Conservation (phyloP, 2,888 invertebrate species). For the Gastracanthus pulcherrimus region DNA sequence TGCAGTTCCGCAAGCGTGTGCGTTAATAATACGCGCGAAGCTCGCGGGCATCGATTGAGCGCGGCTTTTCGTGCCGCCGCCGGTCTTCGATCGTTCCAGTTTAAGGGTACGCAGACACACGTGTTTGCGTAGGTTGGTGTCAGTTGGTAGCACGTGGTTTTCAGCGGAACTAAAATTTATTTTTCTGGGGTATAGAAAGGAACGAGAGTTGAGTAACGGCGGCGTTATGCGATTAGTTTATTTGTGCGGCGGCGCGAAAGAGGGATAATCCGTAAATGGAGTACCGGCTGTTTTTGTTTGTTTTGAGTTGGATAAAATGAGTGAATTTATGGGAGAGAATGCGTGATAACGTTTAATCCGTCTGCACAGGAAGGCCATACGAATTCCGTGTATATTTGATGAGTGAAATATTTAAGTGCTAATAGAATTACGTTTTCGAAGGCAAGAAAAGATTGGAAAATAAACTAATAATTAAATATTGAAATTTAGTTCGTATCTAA, state of each 20-base stretch:
- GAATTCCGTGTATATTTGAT: too few species aligned
- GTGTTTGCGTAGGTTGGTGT: not conserved
- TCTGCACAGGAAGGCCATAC: too few species aligned
- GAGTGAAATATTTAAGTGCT: too few species aligned
- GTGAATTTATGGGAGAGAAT: not conserved
- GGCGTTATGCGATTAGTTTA: not conserved
- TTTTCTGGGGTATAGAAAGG: too few species aligned
- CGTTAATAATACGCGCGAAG: not conserved
- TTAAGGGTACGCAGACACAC: not conserved
- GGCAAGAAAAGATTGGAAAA: too few species aligned
- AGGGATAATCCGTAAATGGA: not conserved
- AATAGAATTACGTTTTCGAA: too few species aligned
- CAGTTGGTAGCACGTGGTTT: slow-evolving; percentile 30
- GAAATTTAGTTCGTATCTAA: too few species aligned
- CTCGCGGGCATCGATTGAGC: slow-evolving; percentile 45
- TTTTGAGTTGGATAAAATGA: not conserved
- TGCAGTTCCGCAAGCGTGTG: slow-evolving; percentile 1
- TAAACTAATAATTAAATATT: too few species aligned
- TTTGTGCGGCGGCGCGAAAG: not conserved
- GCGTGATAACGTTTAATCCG: too few species aligned
- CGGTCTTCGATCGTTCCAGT: slow-evolving; percentile 57
- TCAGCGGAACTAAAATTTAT: not conserved
- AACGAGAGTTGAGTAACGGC: not conserved
- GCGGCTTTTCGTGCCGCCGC: slow-evolving; percentile 46
- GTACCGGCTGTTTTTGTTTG: not conserved